phyloP scores from a whole-genome alignment of 2,797 vertebrate species.

The Brachymystax lenok region DNA sequence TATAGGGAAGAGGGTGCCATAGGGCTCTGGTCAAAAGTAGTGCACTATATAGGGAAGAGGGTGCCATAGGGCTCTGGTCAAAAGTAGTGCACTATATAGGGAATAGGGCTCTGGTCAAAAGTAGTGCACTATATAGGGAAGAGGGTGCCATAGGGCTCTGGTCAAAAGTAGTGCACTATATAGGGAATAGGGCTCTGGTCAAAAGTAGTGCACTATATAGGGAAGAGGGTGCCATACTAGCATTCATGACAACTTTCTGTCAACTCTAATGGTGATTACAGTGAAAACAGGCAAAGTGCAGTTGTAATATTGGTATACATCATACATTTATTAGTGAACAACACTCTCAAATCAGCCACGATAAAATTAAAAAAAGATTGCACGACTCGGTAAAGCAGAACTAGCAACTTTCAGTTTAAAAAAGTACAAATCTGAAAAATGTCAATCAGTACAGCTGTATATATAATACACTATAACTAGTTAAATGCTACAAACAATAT shows the following conservation, averaged over 20 bases:
- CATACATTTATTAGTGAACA: slow-evolving; percentile 99
- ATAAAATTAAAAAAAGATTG: slow-evolving; percentile 99
- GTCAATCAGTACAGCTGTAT: slow-evolving; percentile 99
- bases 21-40: too few species aligned
- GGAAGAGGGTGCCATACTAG: too few species aligned
- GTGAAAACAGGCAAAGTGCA: slow-evolving; percentile 30
- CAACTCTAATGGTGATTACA: background rate
- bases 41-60: too few species aligned
- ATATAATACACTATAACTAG: slow-evolving; percentile 99
- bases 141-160: too few species aligned
- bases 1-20: too few species aligned
- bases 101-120: too few species aligned
- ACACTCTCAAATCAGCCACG: slow-evolving; percentile 99
- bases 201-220: too few species aligned
- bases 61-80: too few species aligned
- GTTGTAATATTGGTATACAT: slow-evolving; percentile 87
- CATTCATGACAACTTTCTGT: background rate
- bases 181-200: too few species aligned
- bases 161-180: too few species aligned
- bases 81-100: too few species aligned
- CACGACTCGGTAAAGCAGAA: slow-evolving; percentile 99
- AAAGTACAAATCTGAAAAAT: slow-evolving; percentile 99
- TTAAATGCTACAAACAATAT: slow-evolving; percentile 99
- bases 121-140: too few species aligned
- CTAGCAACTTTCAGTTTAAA: slow-evolving; percentile 99